Evolutionary conservation across 2,888 invertebrate species (phyloP).

Genomic region (Nemotelus pantherinus): DNA sequence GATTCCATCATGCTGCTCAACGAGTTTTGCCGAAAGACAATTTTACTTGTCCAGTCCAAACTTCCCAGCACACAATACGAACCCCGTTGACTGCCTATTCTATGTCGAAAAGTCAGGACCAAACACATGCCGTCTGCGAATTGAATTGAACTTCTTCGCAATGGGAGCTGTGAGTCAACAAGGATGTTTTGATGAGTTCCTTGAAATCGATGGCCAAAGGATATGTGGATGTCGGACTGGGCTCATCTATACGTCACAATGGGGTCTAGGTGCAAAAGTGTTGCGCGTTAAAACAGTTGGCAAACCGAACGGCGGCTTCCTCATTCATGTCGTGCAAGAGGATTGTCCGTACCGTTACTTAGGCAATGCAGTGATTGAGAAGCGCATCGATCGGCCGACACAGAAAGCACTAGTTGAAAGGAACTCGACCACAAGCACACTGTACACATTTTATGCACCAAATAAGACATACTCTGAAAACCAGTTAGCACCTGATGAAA

Average conservation of each 20-base stretch:
- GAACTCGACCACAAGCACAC: constrained; percentile 43
- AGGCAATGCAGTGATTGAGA: constrained; percentile 48
- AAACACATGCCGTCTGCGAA: constrained; percentile 67
- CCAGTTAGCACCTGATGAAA: constrained; percentile 19
- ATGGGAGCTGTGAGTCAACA: constrained; percentile 59
- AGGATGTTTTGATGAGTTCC: constrained; percentile 66
- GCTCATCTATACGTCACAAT: constrained; percentile 55
- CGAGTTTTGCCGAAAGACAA: constrained; percentile 63
- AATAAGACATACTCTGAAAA: constrained; percentile 2
- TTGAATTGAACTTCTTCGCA: constrained; percentile 69
- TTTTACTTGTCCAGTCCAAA: constrained; percentile 69
- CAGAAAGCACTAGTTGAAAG: constrained; percentile 47
- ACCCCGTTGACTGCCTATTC: constrained; percentile 66
- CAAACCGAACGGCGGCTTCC: constrained; percentile 64
- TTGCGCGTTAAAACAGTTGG: constrained; percentile 65
- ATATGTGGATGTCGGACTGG: constrained; percentile 70
- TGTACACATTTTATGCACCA: constrained; percentile 20
- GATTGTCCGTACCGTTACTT: constrained; percentile 64
- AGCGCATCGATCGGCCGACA: constrained; percentile 21
- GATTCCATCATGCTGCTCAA: constrained; percentile 62
- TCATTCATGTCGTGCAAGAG: constrained; percentile 69
- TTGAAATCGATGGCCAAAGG: constrained; percentile 69
- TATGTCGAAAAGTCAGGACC: constrained; percentile 65
- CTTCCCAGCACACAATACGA: constrained; percentile 66
- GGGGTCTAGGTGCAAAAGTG: constrained; percentile 63